These are phyloP conservation scores for Ormyrus rosae DNA, from an alignment of 2,888 invertebrate species.

Conservation along the genomic window DNA sequence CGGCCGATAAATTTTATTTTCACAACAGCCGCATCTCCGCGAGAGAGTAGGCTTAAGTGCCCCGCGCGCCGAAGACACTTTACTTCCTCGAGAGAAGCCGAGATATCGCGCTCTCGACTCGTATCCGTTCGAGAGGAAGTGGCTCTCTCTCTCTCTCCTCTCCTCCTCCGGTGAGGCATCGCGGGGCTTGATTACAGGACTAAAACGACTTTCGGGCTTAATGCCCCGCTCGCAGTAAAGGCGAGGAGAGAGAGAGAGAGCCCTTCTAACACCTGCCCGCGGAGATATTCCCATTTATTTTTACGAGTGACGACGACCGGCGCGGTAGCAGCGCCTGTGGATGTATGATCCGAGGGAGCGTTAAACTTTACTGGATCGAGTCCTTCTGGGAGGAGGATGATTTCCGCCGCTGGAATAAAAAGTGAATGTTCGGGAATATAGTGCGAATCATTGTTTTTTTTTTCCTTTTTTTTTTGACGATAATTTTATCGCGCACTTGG, in stretches of 20 bases:
- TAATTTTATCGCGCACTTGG: too few relatives aligned
- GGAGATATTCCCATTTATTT: slow-evolving; percentile 2
- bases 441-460: too few relatives aligned
- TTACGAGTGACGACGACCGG: slow-evolving; percentile 5
- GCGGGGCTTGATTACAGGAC: slow-evolving; percentile 2
- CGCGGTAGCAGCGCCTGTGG: too few relatives aligned
- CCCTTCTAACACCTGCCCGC: not conserved
- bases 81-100: not conserved
- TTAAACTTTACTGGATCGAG: not conserved
- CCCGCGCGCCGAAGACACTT: not conserved
- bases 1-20: too few relatives aligned
- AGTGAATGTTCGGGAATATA: too few relatives aligned
- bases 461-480: too few relatives aligned
- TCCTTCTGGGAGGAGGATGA: not conserved
- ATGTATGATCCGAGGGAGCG: not conserved
- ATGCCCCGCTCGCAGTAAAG: not conserved
- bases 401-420: not conserved
- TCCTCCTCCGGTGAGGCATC: not conserved
- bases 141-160: too few relatives aligned
- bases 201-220: slow-evolving; percentile 8
- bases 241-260: not conserved
- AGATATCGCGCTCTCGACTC: not conserved
- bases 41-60: too few relatives aligned
- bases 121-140: not conserved
- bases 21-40: too few relatives aligned